A percentile compares a stretch with the other conserved stretches of the same genome.
Evolutionary conservation across 2,888 invertebrate species (phyloP).

Genomic region (Ophraella communa): DNA sequence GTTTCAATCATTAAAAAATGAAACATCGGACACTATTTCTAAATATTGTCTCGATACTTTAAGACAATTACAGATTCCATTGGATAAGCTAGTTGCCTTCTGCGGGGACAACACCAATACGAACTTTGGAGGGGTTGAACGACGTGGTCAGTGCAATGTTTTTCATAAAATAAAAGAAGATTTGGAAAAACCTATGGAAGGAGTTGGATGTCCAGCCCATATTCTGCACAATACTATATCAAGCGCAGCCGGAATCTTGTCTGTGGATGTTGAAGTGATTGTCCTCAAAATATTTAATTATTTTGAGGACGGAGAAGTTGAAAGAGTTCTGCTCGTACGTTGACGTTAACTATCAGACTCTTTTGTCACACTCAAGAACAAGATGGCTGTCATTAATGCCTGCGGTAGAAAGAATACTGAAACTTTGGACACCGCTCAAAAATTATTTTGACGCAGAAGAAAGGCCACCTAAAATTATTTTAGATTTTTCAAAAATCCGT

Average conservation of each 20-base stretch:
- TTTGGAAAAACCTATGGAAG: no score
- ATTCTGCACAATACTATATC: no score
- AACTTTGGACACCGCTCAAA: background rate
- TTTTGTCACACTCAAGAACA: background rate
- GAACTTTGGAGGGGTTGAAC: background rate
- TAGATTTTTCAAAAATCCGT: background rate
- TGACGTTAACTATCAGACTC: background rate
- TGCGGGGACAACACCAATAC: conserved; percentile 1
- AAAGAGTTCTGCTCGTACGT: no score
- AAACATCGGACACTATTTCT: conserved; percentile 13
- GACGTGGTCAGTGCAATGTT: background rate
- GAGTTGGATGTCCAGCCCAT: background rate
- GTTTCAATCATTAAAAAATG: conserved; percentile 5
- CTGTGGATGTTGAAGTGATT: conserved; percentile 7
- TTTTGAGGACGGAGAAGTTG: background rate
- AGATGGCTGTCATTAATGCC: conserved; percentile 3
- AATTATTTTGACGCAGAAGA: background rate
- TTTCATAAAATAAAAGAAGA: no score
- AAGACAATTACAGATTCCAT: conserved; percentile 16
- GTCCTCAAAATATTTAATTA: background rate
- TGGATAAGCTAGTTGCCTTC: conserved; percentile 3
- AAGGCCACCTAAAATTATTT: conserved; percentile 6
- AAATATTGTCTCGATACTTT: conserved; percentile 18
- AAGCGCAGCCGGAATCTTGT: conserved; percentile 11
- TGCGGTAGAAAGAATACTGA: conserved; percentile 5